Conservation (phyloP, 1,140 invertebrate genomes). For the Oppia nitens region DNA sequence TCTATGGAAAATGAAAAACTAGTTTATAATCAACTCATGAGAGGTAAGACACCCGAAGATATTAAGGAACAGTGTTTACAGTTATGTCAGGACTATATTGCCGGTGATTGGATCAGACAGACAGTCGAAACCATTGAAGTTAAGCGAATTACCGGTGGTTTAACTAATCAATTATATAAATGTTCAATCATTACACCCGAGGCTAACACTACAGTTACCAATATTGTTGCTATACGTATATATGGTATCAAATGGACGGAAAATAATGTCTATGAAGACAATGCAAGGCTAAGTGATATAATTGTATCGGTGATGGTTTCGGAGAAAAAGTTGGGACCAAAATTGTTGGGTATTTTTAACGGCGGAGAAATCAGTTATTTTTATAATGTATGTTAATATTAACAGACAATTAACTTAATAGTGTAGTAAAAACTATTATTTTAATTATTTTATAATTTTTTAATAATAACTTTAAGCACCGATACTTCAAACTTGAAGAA, state of each 20-base stretch:
- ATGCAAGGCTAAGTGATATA: slow-evolving; percentile 7
- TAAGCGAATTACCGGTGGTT: slow-evolving; percentile 2
- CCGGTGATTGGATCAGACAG: not conserved
- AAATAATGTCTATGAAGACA: no score
- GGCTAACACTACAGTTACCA: not conserved
- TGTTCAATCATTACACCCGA: no score
- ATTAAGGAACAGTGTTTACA: slow-evolving; percentile 1
- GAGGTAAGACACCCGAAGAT: not conserved
- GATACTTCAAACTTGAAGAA: not conserved
- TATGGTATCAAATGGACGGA: no score
- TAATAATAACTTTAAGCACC: not conserved
- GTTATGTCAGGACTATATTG: slow-evolving; percentile 1
- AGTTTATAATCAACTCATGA: no score
- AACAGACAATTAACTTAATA: not conserved
- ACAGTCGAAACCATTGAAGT: not conserved
- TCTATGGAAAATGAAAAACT: no score
- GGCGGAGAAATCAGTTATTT: not conserved
- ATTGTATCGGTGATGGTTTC: not conserved
- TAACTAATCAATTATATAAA: slow-evolving; percentile 6
- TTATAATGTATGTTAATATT: slow-evolving; percentile 6
- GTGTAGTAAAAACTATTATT: not conserved
- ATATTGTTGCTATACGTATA: not conserved
- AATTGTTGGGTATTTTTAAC: slow-evolving; percentile 4
- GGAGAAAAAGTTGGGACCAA: not conserved
- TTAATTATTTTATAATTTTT: not conserved